Conservation (phyloP, 2,113 vertebrate genomes). For the Marmota monax region DNA sequence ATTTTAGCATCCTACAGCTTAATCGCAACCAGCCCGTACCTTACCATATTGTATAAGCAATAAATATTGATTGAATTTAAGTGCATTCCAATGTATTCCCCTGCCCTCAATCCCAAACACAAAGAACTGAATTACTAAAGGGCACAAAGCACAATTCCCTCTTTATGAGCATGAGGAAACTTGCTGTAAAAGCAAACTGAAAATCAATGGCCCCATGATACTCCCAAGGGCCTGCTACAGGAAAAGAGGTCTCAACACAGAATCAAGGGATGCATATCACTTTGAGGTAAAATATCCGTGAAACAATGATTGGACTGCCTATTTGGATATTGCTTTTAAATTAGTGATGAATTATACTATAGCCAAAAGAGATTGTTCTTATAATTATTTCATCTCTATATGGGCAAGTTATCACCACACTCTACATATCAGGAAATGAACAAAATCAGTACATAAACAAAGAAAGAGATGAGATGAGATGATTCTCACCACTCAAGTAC, state of each 20-base stretch:
- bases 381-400: background rate
- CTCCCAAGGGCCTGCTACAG: background rate
- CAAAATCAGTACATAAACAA: conserved; percentile 9
- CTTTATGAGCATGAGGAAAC: conserved; percentile 2
- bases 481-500: background rate
- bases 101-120: background rate
- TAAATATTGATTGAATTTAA: conserved; percentile 51
- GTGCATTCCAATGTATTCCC: conserved; percentile 12
- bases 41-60: conserved; percentile 53
- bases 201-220: conserved; percentile 32
- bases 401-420: background rate
- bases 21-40: background rate
- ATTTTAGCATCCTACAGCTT: conserved; percentile 8
- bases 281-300: background rate
- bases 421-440: conserved; percentile 25
- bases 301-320: background rate
- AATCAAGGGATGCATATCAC: background rate
- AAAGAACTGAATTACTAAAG: conserved; percentile 37
- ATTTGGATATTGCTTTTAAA: conserved; percentile 65
- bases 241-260: background rate
- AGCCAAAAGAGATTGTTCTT: background rate
- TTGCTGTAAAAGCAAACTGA: conserved; percentile 60
- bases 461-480: background rate
- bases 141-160: background rate
- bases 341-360: background rate